Conservation (phyloP, 2,797 vertebrate species). For the Tapirus indicus region DNA sequence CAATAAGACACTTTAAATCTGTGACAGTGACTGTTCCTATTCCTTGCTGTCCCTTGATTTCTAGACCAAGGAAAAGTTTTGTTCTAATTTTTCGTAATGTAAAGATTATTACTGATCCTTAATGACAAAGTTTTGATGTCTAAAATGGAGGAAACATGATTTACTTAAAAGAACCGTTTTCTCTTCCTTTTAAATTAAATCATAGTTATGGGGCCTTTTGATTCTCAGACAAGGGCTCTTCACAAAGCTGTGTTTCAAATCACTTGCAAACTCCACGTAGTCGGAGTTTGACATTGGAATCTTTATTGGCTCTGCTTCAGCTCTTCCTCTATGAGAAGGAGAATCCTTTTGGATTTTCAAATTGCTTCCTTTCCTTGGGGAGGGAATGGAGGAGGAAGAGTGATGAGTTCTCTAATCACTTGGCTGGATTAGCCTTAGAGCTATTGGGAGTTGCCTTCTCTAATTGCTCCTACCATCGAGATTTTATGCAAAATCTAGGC, state of each 20-base stretch:
- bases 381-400: neutral
- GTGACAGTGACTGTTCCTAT: neutral
- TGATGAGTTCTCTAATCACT: slow-evolving; percentile 79
- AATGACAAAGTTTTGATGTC: slow-evolving; percentile 39
- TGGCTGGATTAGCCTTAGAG: slow-evolving; percentile 80
- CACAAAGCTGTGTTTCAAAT: slow-evolving; percentile 81
- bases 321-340: slow-evolving; percentile 83
- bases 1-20: neutral
- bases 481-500: slow-evolving; percentile 78
- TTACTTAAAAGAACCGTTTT: slow-evolving; percentile 23
- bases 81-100: slow-evolving; percentile 44
- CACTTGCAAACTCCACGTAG: slow-evolving; percentile 78
- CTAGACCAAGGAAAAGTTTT: neutral
- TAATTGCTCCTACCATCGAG: slow-evolving; percentile 81
- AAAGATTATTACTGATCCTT: slow-evolving; percentile 70
- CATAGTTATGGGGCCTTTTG: slow-evolving; percentile 67
- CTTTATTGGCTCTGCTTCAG: slow-evolving; percentile 78
- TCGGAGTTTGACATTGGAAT: slow-evolving; percentile 81
- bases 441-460: slow-evolving; percentile 77
- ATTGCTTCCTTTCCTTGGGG: slow-evolving; percentile 75
- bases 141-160: slow-evolving; percentile 60
- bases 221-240: slow-evolving; percentile 71
- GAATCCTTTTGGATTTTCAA: slow-evolving; percentile 76
- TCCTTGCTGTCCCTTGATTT: slow-evolving; percentile 22
- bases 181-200: neutral